Evolutionary conservation across 2,888 invertebrate genomes (phyloP).

Genomic region (Caenorhabditis zanzibari): DNA sequence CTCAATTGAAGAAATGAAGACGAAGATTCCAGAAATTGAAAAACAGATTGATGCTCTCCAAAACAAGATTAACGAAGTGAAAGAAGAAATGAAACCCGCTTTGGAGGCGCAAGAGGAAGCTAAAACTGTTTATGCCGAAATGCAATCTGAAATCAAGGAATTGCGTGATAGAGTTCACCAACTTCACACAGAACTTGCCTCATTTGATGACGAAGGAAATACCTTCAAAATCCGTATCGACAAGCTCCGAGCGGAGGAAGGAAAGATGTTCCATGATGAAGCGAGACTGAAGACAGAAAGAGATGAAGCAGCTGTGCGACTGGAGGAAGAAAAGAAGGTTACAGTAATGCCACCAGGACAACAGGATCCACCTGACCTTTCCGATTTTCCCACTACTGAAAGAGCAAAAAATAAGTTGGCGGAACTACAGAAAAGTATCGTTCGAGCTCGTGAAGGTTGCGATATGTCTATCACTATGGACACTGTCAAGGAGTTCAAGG

Average conservation of each 20-base stretch:
- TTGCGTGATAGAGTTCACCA: not conserved
- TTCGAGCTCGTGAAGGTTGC: slow-evolving; percentile 10
- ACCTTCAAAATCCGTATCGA: not conserved
- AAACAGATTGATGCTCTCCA: not conserved
- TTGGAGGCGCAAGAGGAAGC: not conserved
- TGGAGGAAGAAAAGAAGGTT: slow-evolving; percentile 28
- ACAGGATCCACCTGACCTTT: slow-evolving; percentile 52
- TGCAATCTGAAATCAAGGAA: slow-evolving; percentile 12
- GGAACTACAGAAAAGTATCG: slow-evolving; percentile 20
- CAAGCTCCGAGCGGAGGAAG: slow-evolving; percentile 16
- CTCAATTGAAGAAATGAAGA: slow-evolving; percentile 19
- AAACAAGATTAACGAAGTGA: not conserved
- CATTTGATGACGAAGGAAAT: slow-evolving; percentile 11
- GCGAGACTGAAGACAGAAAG: slow-evolving; percentile 19
- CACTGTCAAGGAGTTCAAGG: slow-evolving; percentile 45
- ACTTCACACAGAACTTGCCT: not conserved
- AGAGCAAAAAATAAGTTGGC: not conserved
- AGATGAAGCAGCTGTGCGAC: slow-evolving; percentile 13
- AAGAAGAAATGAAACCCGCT: not conserved
- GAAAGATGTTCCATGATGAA: slow-evolving; percentile 27
- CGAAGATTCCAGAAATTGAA: slow-evolving; percentile 17
- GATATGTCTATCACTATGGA: slow-evolving; percentile 49
- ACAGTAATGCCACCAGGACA: slow-evolving; percentile 16
- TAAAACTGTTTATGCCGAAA: not conserved
- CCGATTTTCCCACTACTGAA: slow-evolving; percentile 43